These are phyloP conservation scores for Lepus timidus DNA, from an alignment of 2,113 vertebrate genomes.

Conservation along the genomic window DNA sequence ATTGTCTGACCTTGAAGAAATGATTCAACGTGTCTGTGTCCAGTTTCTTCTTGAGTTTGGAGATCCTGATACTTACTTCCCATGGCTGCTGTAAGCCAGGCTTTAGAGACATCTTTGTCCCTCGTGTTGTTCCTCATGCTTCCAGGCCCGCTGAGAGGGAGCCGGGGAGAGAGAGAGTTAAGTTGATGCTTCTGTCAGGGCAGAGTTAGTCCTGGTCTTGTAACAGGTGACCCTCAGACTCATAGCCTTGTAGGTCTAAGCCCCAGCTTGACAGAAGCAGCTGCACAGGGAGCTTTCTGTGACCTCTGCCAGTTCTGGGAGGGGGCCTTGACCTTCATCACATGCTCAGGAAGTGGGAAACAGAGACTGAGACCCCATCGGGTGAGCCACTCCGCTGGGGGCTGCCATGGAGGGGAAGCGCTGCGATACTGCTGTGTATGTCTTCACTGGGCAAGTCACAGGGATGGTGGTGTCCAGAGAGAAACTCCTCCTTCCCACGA, in stretches of 20 bases:
- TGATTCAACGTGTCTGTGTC: background rate
- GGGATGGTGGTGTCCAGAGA: background rate
- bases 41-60: background rate
- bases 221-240: background rate
- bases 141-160: background rate
- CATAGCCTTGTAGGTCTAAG: background rate
- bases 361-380: background rate
- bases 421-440: background rate
- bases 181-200: background rate
- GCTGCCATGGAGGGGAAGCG: fast-evolving
- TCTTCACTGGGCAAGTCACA: background rate
- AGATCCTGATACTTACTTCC: too few relatives aligned
- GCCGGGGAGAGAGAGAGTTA: background rate
- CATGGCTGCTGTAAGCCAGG: background rate
- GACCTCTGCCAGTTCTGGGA: background rate
- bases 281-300: background rate
- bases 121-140: background rate
- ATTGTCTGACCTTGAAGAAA: background rate
- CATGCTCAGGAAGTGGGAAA: background rate
- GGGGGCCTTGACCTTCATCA: background rate
- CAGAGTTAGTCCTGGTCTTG: background rate
- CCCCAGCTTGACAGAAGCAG: too few relatives aligned
- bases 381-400: background rate
- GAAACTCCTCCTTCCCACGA: background rate
- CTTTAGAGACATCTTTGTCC: background rate